These are phyloP conservation scores for Microcaecilia unicolor DNA, from an alignment of 2,797 vertebrate species.

Conservation along the genomic window DNA sequence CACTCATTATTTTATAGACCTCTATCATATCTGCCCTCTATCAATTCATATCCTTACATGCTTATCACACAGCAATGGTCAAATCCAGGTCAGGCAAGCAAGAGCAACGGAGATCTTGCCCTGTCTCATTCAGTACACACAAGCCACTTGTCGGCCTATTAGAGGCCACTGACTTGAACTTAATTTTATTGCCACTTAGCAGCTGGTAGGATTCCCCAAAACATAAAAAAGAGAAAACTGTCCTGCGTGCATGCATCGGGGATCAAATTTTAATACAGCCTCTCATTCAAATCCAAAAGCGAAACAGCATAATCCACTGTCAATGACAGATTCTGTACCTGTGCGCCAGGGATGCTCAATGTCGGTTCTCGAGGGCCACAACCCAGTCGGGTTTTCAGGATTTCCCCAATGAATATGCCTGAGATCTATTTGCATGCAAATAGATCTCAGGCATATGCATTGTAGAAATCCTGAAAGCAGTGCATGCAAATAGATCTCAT, in stretches of 20 bases:
- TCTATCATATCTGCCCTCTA: no score
- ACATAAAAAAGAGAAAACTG: slow-evolving; percentile 43
- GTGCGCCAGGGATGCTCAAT: no score
- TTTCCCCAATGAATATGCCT: no score
- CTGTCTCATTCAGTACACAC: slow-evolving; percentile 45
- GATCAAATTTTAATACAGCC: slow-evolving; percentile 36
- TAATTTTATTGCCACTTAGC: slow-evolving; percentile 63
- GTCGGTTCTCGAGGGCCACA: no score
- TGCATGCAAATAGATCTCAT: no score
- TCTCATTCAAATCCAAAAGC: slow-evolving; percentile 53
- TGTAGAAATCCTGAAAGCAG: no score
- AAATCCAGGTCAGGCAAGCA: slow-evolving; percentile 45
- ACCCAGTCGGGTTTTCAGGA: no score
- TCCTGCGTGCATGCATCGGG: slow-evolving; percentile 22
- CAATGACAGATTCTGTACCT: slow-evolving; percentile 21
- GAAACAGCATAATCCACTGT: slow-evolving; percentile 48
- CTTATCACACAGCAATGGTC: slow-evolving; percentile 37
- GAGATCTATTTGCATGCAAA: no score
- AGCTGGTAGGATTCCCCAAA: slow-evolving; percentile 60
- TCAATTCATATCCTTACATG: slow-evolving; percentile 22
- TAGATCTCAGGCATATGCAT: no score
- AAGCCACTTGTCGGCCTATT: slow-evolving; percentile 56
- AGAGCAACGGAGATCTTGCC: slow-evolving; percentile 32
- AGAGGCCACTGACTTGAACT: slow-evolving; percentile 62
- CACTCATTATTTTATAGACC: no score